Evolutionary conservation across 1,140 invertebrate species (phyloP).

Genomic region (Agrypnia vestita): DNA sequence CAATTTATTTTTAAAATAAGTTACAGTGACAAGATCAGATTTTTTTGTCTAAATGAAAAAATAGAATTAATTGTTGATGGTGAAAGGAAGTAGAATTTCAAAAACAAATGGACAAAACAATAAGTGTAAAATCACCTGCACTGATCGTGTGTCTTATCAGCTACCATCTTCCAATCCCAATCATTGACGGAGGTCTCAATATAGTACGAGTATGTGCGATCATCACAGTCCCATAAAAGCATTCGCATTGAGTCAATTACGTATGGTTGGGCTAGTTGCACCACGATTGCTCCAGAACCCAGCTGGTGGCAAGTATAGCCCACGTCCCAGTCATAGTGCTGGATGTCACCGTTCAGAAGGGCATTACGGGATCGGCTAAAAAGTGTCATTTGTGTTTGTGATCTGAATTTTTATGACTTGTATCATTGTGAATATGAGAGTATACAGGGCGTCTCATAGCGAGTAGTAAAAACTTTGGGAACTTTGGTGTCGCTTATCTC

Average conservation of each 20-base stretch:
- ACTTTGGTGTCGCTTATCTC: too few relatives aligned
- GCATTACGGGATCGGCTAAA: conserved; percentile 91
- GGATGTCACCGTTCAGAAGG: conserved; percentile 95
- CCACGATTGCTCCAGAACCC: conserved; percentile 93
- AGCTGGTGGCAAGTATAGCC: conserved; percentile 99
- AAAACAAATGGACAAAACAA: background rate
- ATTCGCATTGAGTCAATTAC: conserved; percentile 92
- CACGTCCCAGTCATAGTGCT: conserved; percentile 98
- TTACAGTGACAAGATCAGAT: background rate
- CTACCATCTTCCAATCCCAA: conserved; percentile 90
- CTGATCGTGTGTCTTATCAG: conserved; percentile 82
- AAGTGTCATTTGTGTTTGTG: background rate
- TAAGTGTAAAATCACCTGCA: conserved; percentile 72
- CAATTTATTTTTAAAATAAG: too few relatives aligned
- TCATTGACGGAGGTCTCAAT: conserved; percentile 96
- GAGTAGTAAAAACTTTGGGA: too few relatives aligned
- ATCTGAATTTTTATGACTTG: too few relatives aligned
- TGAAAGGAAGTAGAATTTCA: background rate
- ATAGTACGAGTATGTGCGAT: conserved; percentile 95
- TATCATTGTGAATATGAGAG: too few relatives aligned
- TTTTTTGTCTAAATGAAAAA: background rate
- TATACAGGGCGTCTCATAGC: too few relatives aligned
- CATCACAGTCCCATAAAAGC: conserved; percentile 98
- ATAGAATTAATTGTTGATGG: background rate
- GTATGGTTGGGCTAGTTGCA: conserved; percentile 97